Base-by-base conservation (phyloP, 2,888 invertebrate genomes). In the Hanleya hanleyi region DNA sequence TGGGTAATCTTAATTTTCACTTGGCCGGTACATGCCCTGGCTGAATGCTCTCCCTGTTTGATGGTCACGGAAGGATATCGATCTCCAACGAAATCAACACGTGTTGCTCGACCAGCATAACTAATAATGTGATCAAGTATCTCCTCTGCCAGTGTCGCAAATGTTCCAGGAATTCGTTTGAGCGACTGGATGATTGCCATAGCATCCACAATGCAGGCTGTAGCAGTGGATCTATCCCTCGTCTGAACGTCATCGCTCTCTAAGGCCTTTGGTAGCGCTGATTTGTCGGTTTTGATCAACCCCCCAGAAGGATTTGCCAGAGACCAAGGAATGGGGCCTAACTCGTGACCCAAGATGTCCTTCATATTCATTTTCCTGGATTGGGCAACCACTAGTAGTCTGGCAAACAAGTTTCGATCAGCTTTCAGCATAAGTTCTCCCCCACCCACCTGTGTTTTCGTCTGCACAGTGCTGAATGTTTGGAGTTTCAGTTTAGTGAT, bases 61-160 rank as follows among this genome's bases (percentile, higher is more conserved):
- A 73, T 73, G 22, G 22, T 51, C 22, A 35, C 18, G 15, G 36
- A 18, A 4, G 37, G 32, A 49, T 73, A 73, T 26, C 22, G 64
- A 50, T 73, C 73, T 36, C 26, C 5, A 2, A 73, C 73, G 22
- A 73, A 64, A 38, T 73, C 65, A 15, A 71, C 35, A 15, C 65
- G 33, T n/a, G 22, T 32, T 18, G 22, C 35, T 18, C 26, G 5
- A 7, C 35, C 22, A 15, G 41, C 35, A 50, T 33, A n/a, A 6
- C 5, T 41, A 15, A 37, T 18, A 35, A 64, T 64, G 3, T 36
- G 49, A 22, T 26, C 5, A 22, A 57, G 38, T 6, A 38, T 12
- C 3, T n/a, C 7, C 18, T n/a, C 32, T 50, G 70, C 49, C 33
- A 71, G 50, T 22, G 41, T 29, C 22, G 51, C 47, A 70, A 70